phyloP scores from a whole-genome alignment of 2,113 vertebrate genomes.

The Neodon shergylaensis region DNA sequence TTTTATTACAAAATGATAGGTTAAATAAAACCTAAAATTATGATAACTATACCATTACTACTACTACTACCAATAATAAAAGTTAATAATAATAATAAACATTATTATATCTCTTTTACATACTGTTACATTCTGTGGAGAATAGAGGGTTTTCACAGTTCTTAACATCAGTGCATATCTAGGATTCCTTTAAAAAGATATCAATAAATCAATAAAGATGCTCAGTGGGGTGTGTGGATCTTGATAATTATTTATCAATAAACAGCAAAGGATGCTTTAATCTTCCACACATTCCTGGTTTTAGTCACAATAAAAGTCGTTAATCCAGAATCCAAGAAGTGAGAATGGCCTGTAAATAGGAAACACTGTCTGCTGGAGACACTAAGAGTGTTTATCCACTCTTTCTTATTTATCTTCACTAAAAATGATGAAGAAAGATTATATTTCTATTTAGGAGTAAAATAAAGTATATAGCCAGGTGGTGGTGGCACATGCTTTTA shows the following conservation, averaged over 20 bases:
- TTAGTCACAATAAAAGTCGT: neutral
- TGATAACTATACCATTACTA: neutral
- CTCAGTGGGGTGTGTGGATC: neutral
- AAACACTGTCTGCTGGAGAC: accelerated
- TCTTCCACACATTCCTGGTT: neutral
- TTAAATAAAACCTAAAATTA: neutral
- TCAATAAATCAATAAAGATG: neutral
- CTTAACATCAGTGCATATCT: neutral
- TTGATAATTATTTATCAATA: neutral
- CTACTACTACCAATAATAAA: neutral
- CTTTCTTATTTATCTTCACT: neutral
- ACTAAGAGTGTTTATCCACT: neutral
- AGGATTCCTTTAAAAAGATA: neutral
- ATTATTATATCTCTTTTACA: neutral
- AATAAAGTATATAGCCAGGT: neutral
- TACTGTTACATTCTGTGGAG: neutral
- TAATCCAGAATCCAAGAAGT: neutral
- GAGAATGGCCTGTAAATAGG: neutral
- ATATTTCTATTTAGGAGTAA: neutral
- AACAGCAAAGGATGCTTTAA: neutral
- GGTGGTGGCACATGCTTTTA: too few relatives aligned
- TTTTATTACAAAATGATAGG: neutral
- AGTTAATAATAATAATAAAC: neutral
- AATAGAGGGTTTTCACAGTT: neutral
- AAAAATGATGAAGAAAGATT: neutral